Percentiles rank a stretch among this genome's conserved stretches.
These are phyloP conservation scores for Medauroidea extradentata DNA, from an alignment of 1,140 invertebrate species.

Conservation along the genomic window DNA sequence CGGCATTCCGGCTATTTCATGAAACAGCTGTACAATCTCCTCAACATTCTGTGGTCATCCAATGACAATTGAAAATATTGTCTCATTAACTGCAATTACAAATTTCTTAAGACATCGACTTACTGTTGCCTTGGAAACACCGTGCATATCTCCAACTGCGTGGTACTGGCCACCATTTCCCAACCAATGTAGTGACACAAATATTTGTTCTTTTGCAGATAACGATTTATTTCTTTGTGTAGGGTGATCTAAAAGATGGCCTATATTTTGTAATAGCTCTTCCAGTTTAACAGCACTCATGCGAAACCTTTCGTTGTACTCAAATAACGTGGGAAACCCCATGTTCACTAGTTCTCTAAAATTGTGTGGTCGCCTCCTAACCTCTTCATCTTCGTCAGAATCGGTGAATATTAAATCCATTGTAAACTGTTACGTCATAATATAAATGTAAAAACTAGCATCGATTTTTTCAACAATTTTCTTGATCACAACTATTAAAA, in stretches of 20 bases:
- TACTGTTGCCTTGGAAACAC: slow-evolving; percentile 24
- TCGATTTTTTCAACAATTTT: too few species aligned
- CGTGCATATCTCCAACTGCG: slow-evolving; percentile 22
- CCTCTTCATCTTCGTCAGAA: too few species aligned
- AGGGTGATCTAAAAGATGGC: slow-evolving; percentile 8
- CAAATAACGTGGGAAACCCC: too few species aligned
- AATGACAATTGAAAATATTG: slow-evolving; percentile 18
- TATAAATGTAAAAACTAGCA: too few species aligned
- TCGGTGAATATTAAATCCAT: too few species aligned
- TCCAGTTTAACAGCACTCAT: slow-evolving; percentile 4
- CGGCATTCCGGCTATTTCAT: neutral
- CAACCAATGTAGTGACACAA: slow-evolving; percentile 23
- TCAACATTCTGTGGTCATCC: slow-evolving; percentile 14
- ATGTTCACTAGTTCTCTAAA: too few species aligned
- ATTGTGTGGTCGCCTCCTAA: too few species aligned
- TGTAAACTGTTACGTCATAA: too few species aligned
- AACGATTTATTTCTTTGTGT: slow-evolving; percentile 19
- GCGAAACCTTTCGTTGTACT: slow-evolving; percentile 3
- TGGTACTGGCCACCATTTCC: slow-evolving; percentile 24
- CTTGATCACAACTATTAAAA: too few species aligned
- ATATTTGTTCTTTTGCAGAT: slow-evolving; percentile 16
- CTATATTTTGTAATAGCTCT: slow-evolving; percentile 13
- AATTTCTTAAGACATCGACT: slow-evolving; percentile 15
- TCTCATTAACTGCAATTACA: slow-evolving; percentile 12
- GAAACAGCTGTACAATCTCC: slow-evolving; percentile 9